Evolutionary conservation across 2,888 invertebrate genomes (phyloP).

Genomic region (Neocrepidodera transversa): DNA sequence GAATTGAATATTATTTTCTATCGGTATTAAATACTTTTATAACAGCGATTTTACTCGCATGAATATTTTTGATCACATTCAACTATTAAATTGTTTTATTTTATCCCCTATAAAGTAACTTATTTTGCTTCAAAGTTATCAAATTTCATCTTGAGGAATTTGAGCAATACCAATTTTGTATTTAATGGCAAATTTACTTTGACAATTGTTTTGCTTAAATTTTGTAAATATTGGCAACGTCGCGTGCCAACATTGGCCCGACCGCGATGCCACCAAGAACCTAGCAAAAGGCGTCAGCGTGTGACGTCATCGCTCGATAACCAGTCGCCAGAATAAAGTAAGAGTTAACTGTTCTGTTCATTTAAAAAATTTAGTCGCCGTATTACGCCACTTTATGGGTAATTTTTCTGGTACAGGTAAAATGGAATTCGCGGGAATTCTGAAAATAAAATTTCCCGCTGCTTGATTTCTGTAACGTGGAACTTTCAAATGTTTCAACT

Average conservation of each 20-base stretch:
- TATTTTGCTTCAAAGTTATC: no score
- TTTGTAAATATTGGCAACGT: not conserved
- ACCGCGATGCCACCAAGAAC: not conserved
- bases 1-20: no score
- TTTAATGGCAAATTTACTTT: no score
- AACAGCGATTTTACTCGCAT: no score
- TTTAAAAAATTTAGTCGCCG: not conserved
- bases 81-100: no score
- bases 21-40: no score
- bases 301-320: conserved; percentile 25
- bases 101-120: no score
- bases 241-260: not conserved
- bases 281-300: conserved; percentile 17
- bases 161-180: no score
- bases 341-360: not conserved
- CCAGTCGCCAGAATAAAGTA: not conserved
- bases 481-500: not conserved
- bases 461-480: not conserved
- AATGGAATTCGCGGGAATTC: not conserved
- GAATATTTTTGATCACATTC: no score
- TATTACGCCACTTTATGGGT: not conserved
- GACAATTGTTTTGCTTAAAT: no score
- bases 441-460: not conserved
- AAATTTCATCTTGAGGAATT: no score
- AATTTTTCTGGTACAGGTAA: not conserved